Evolutionary conservation across 2,888 invertebrate genomes (phyloP).

Genomic region (Eupithecia subfuscata): DNA sequence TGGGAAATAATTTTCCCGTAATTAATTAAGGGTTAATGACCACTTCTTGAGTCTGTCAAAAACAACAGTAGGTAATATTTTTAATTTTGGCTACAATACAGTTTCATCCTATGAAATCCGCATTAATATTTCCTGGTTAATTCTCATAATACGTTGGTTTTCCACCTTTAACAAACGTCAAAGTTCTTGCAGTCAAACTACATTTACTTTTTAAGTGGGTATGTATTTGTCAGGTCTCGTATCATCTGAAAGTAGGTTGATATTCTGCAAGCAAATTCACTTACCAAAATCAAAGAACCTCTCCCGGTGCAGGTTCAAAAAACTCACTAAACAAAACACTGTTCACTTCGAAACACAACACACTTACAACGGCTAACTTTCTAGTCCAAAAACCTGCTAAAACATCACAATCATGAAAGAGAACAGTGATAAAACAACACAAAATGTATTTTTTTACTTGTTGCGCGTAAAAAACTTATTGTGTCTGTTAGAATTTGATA

Average conservation of each 20-base stretch:
- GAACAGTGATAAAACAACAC: conserved; percentile 34
- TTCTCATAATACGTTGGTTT: neutral
- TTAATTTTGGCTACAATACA: no score
- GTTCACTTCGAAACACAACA: conserved; percentile 42
- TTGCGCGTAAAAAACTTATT: conserved; percentile 55
- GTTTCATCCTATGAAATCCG: neutral
- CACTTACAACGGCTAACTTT: conserved; percentile 44
- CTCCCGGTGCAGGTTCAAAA: conserved; percentile 44
- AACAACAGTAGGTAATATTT: neutral
- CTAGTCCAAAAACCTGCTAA: conserved; percentile 40
- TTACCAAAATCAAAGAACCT: conserved; percentile 40
- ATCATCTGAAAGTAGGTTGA: conserved; percentile 5
- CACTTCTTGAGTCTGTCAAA: neutral
- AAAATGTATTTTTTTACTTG: conserved; percentile 49
- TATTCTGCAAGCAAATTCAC: conserved; percentile 29
- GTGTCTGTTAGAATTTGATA: conserved; percentile 51
- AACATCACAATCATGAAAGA: conserved; percentile 36
- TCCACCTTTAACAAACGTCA: neutral
- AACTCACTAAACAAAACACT: conserved; percentile 47
- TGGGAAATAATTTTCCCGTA: neutral
- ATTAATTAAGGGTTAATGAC: neutral
- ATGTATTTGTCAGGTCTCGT: neutral
- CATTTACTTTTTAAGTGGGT: neutral
- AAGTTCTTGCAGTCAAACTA: neutral
- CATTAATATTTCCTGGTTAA: neutral